Percentiles rank a stretch among this genome's conserved stretches.
Conservation (phyloP, 2,797 vertebrate genomes). For the Argyrosomus regius region DNA sequence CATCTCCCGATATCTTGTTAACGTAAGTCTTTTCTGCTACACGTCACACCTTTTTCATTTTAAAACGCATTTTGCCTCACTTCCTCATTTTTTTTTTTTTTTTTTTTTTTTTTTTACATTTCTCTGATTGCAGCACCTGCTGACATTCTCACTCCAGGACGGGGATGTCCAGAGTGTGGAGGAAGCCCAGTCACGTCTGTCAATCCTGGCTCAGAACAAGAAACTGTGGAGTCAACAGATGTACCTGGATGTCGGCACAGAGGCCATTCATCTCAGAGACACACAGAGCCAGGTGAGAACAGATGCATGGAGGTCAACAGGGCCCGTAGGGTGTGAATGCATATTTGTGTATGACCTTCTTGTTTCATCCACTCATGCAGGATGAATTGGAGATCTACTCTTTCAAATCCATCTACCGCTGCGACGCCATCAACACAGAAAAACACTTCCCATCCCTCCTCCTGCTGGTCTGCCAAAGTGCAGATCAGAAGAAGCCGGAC, state of each 20-base stretch:
- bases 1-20: constrained; percentile 85
- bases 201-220: constrained; percentile 83
- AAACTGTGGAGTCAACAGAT: constrained; percentile 90
- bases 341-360: not conserved
- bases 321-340: not conserved
- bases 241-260: constrained; percentile 75
- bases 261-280: constrained; percentile 74
- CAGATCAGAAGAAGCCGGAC: constrained; percentile 83
- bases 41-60: not conserved
- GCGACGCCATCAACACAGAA: constrained; percentile 81
- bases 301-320: not conserved
- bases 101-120: not conserved
- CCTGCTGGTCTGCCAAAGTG: constrained; percentile 87
- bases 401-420: constrained; percentile 84
- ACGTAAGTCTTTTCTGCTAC: constrained; percentile 80
- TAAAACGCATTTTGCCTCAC: not conserved
- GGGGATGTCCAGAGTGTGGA: constrained; percentile 88
- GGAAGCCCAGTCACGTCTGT: constrained; percentile 86
- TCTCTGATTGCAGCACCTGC: constrained; percentile 79
- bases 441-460: constrained; percentile 84
- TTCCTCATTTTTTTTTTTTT: not conserved
- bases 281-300: constrained; percentile 75
- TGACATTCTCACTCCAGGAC: constrained; percentile 88
- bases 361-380: constrained; percentile 60
- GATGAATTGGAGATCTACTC: constrained; percentile 88